Evolutionary conservation across 2,797 vertebrate species (phyloP), one percentile per base, ranked within the genome.

Genomic region (Poeciliopsis paucimaculata): DNA sequence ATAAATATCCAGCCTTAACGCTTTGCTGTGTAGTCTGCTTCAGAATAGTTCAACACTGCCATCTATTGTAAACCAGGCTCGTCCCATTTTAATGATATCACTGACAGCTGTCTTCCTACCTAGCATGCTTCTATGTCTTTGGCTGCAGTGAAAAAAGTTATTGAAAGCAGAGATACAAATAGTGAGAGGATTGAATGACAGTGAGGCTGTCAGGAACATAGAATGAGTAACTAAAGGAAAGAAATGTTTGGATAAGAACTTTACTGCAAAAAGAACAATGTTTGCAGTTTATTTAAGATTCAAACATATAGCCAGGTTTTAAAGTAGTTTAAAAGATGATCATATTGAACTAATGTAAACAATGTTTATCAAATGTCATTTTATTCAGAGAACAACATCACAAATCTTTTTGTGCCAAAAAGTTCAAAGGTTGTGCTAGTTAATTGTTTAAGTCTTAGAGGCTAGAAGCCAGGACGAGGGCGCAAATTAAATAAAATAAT

Each of bases 31-130:
- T n/a, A 55, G 75, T 84, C 76, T 77, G 75, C 77, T 80, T 76
- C 77, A 88, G 84, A 76, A 82, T 71, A 88, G 93, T 91, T 92
- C 84, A 45, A 93, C 87, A 90, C 90, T 89, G 92, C 89, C 90
- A 89, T 89, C 85, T 92, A 83, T 91, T 91, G 91, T 89, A 85
- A 86, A 90, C 53, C 75, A 23, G 2, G 72, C 72, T 64, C 9
- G 45, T 83, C 66, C 70, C 80, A 26, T 85, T 79, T 81, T 77
- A 73, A 73, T 60, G 53, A 51, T 75, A 46, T 81, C 70, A 78
- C 66, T 78, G 68, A 79, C 78, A 75, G 74, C 12, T 77, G 84
- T 72, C 76, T 15, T 46, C 46, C 62, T 82, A 47, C 60, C 84
- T n/a, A 87, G 82, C 31, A 73, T 72, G 62, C 76, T 39, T 53